Evolutionary conservation across 2,113 vertebrate genomes (phyloP).

Genomic region (Sceloporus undulatus): DNA sequence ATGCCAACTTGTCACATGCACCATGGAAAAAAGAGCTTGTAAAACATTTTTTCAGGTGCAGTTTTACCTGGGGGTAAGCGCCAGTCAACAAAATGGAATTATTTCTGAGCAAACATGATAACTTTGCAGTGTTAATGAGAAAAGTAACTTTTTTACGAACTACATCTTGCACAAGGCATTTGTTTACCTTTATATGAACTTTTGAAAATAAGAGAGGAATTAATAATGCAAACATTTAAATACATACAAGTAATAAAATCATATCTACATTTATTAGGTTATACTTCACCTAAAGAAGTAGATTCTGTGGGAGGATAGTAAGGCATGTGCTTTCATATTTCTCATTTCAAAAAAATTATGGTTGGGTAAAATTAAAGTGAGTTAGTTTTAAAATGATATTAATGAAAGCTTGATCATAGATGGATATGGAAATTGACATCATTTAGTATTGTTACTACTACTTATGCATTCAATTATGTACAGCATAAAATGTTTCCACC

Average conservation of each 20-base stretch:
- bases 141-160: slow-evolving; percentile 60
- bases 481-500: too few species aligned
- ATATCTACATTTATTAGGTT: slow-evolving; percentile 39
- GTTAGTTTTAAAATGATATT: neutral
- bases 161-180: slow-evolving; percentile 44
- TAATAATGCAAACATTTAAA: slow-evolving; percentile 30
- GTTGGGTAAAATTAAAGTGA: neutral
- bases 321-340: neutral
- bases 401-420: neutral
- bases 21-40: slow-evolving; percentile 54
- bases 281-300: slow-evolving; percentile 20
- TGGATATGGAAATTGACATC: neutral
- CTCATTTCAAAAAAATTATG: neutral
- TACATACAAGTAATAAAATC: neutral
- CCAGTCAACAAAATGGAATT: neutral
- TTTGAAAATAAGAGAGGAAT: neutral
- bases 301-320: slow-evolving; percentile 21
- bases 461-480: neutral
- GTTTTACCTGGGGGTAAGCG: neutral
- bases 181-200: slow-evolving; percentile 32
- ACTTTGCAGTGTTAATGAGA: slow-evolving; percentile 33
- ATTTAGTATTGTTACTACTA: neutral
- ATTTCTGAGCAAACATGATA: neutral
- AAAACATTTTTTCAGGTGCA: slow-evolving; percentile 38
- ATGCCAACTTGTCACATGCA: slow-evolving; percentile 34